Base-by-base conservation (phyloP, 2,113 vertebrate species). In the Oncorhynchus tshawytscha region DNA sequence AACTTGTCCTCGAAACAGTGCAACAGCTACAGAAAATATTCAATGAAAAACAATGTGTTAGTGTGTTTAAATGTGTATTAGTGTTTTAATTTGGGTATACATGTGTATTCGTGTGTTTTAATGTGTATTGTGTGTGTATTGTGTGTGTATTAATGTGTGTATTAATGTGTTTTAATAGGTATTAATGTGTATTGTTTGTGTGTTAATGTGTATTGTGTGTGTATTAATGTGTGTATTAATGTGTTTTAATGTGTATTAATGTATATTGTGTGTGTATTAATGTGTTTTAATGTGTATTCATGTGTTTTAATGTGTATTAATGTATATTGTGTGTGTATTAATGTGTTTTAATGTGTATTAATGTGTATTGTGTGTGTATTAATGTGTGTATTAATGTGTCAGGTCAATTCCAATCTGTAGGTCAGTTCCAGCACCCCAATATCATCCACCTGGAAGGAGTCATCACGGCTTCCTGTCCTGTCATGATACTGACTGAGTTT, bases 361-460 rank as follows among this genome's bases (percentile, higher is more conserved):
- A n/a, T n/a, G n/a, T n/a, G 7, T 27, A 24, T 66, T 25, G 0
- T 25, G 3, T 24, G 9, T 25, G 27, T 27, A 24, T 67, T 49
- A 49, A 49, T 49, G 48, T 49, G 48, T 49, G 13, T 49, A 15
- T 49, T 49, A 25, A 67, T 24, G 25, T 13, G 12, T 5, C 65
- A 25, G 65, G 22, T 67, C 65, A 25, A 62, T 67, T 24, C n/a
- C 24, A 62, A 62, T 62, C 5, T 49, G 48, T 49, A 22, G 95
- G 95, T 3, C 95, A 96, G 89, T 96, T 96, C 86, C 93, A 94
- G 69, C 95, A 96, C 78, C 94, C 94, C 82, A 96, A 96, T 86
- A 95, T 96, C 81, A 96, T 96, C 85, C 95, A 91, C 74, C 91
- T 96, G 68, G 95, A 96, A 83, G 95, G 95, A 0, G 94, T 96